Conservation (phyloP, 2,113 vertebrate genomes). For the Eurypyga helias region DNA sequence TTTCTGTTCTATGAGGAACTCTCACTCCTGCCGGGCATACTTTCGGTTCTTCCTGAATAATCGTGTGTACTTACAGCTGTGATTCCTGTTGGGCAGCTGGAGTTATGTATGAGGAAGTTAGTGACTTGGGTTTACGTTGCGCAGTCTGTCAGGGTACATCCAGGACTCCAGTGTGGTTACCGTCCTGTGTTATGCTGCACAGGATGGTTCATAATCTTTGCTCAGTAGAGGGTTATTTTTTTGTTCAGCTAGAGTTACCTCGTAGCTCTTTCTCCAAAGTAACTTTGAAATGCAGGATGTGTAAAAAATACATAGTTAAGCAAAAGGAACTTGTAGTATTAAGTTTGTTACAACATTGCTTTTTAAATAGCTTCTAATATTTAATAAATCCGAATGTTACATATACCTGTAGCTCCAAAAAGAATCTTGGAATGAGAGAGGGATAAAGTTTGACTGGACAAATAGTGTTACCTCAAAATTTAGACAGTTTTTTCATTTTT, state of each 20-base stretch:
- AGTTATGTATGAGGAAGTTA: not conserved
- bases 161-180: not conserved
- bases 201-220: not conserved
- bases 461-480: not conserved
- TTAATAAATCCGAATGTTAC: not conserved
- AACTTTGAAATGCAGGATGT: not conserved
- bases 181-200: not conserved
- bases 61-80: accelerated
- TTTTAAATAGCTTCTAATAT: not conserved
- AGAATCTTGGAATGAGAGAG: not conserved
- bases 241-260: not conserved
- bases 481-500: not conserved
- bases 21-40: not conserved
- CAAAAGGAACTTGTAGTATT: not conserved
- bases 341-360: not conserved
- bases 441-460: not conserved
- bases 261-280: not conserved
- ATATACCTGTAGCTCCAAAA: not conserved
- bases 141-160: not conserved
- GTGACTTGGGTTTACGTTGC: not conserved
- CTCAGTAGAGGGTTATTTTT: not conserved
- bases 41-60: not conserved
- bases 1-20: not conserved
- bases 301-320: not conserved
- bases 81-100: not conserved